These are phyloP conservation scores for Marasmarcha lunaedactyla DNA, from an alignment of 2,888 invertebrate genomes.

Conservation along the genomic window DNA sequence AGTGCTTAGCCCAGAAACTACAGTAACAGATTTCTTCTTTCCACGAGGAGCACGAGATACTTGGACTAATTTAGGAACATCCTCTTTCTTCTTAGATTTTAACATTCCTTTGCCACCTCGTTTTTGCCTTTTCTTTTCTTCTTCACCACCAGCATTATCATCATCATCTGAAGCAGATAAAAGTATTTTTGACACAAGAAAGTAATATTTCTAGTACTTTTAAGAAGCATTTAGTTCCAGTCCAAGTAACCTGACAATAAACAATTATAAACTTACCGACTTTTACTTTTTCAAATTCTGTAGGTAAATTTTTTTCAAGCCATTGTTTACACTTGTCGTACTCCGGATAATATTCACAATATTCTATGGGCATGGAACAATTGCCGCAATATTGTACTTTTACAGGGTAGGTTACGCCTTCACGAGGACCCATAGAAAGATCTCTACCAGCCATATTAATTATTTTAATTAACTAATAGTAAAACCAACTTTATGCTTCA, in stretches of 20 bases:
- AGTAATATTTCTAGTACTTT: neutral
- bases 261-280: slow-evolving; percentile 56
- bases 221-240: slow-evolving; percentile 4
- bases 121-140: slow-evolving; percentile 96
- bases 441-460: slow-evolving; percentile 66
- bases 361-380: slow-evolving; percentile 96
- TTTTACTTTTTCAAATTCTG: slow-evolving; percentile 91
- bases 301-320: slow-evolving; percentile 94
- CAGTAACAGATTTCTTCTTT: slow-evolving; percentile 98
- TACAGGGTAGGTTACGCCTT: slow-evolving; percentile 84
- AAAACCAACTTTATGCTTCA: neutral
- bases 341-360: slow-evolving; percentile 98
- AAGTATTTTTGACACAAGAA: too few relatives aligned
- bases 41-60: slow-evolving; percentile 93
- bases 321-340: slow-evolving; percentile 97
- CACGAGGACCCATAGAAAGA: slow-evolving; percentile 74
- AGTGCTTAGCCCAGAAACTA: slow-evolving; percentile 94
- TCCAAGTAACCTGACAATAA: slow-evolving; percentile 8
- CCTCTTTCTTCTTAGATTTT: slow-evolving; percentile 94
- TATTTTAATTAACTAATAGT: neutral
- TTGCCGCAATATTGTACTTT: slow-evolving; percentile 92
- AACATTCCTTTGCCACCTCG: slow-evolving; percentile 96
- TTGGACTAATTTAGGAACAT: slow-evolving; percentile 86
- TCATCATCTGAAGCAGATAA: slow-evolving; percentile 58
- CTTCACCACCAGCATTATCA: slow-evolving; percentile 82